Evolutionary conservation across 1,140 invertebrate genomes (phyloP).

Genomic region (Caerostris extrusa): DNA sequence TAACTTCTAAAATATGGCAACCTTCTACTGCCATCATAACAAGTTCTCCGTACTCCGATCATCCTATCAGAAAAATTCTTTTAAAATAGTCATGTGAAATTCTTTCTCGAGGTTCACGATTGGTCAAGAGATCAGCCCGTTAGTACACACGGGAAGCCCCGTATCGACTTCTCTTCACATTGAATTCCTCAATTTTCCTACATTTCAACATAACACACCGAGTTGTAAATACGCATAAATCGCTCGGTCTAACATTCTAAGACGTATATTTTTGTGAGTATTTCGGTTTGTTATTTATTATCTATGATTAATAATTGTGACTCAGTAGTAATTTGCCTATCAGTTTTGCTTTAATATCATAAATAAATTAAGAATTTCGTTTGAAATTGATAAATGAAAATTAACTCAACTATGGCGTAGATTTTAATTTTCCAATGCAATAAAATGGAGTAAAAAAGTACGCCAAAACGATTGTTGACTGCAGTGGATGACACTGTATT

Average conservation of each 20-base stretch:
- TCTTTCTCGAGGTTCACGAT: constrained; percentile 62
- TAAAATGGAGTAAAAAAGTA: too few species aligned
- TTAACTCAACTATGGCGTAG: too few species aligned
- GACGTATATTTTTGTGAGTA: constrained; percentile 76
- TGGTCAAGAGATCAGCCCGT: constrained; percentile 62
- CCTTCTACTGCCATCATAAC: neutral
- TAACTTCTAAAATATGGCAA: constrained; percentile 25
- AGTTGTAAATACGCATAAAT: constrained; percentile 77
- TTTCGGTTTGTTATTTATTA: constrained; percentile 5
- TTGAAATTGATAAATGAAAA: too few species aligned
- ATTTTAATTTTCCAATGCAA: too few species aligned
- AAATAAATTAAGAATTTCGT: too few species aligned
- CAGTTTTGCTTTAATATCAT: too few species aligned
- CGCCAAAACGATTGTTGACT: too few species aligned
- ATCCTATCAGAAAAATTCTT: constrained; percentile 76
- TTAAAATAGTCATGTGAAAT: constrained; percentile 40
- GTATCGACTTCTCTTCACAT: constrained; percentile 61
- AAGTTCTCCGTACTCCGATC: constrained; percentile 23
- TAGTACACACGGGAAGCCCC: constrained; percentile 65
- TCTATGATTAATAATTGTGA: neutral
- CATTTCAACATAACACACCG: constrained; percentile 70
- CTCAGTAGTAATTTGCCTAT: too few species aligned
- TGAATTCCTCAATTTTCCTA: constrained; percentile 52
- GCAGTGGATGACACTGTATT: too few species aligned
- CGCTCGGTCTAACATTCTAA: constrained; percentile 61